Base-by-base conservation (phyloP, 1,140 invertebrate genomes). In the Polypedilum vanderplanki region DNA sequence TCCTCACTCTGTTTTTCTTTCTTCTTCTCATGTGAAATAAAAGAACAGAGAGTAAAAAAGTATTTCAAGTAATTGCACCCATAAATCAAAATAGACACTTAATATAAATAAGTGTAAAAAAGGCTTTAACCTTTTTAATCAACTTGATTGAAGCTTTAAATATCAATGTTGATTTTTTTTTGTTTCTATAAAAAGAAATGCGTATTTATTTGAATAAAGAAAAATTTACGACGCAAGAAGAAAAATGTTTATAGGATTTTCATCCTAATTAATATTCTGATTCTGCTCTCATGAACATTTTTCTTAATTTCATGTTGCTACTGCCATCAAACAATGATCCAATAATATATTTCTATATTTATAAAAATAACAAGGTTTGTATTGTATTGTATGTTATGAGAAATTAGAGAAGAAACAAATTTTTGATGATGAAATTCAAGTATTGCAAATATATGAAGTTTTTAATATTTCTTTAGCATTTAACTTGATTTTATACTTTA, bases 261-360 rank as follows among this genome's bases (percentile, higher is more conserved):
- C 64, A 18, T 17, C 65, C 65, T 70, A 70, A 70, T 70, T 70
- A 70, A 70, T 70, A 70, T 70, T 70, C 65, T 22, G 17, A 70
- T 70, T 70, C 9, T 18, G 20, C 65, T 18, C 17, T 18, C 20
- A 22, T 70, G 65, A 70, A 70, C 65, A 70, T 20, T 70, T 70
- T 70, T 70, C 20, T 70, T 20, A 70, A 18, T 57, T 57, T 57
- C 10, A 57, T 57, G 46, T 57, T 57, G 46, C 46, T 57, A 12
- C 15, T 57, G 46, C 46, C 46, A 57, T 57, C n/a, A 57, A 57
- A 57, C n/a, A n/a, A 8, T 57, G 46, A 57, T 57, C 46, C 46
- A 57, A 57, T 57, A 57, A 57, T 57, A 57, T 12, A 57, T 57
- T 57, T 57, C 15, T n/a, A 57, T 57, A 33, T n/a, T n/a, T 33